These are phyloP conservation scores for Synaphobranchus kaupii DNA, from an alignment of 2,797 vertebrate genomes.

Conservation along the genomic window DNA sequence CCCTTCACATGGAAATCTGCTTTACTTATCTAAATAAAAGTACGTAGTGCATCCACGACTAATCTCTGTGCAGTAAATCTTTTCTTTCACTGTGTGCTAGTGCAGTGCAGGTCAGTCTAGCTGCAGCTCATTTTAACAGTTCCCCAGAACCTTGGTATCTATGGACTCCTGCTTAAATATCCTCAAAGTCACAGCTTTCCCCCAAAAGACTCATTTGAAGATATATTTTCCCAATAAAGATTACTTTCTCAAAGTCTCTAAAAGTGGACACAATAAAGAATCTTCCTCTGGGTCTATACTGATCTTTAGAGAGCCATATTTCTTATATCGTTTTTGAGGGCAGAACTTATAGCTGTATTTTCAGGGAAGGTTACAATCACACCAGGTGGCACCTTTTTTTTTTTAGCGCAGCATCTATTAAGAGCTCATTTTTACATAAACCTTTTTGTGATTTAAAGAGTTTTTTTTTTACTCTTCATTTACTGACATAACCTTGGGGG, in stretches of 20 bases:
- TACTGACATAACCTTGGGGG: not conserved
- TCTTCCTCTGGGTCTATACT: slow-evolving; percentile 13
- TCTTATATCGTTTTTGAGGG: slow-evolving; percentile 14
- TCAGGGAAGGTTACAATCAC: not conserved
- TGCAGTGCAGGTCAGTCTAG: not conserved
- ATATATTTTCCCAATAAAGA: slow-evolving; percentile 16
- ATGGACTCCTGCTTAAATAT: slow-evolving; percentile 2
- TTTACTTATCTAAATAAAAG: not conserved
- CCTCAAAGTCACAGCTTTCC: slow-evolving; percentile 13
- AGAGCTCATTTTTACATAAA: not conserved
- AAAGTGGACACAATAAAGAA: slow-evolving; percentile 21
- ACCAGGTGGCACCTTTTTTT: not conserved
- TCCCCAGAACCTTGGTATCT: slow-evolving; percentile 5
- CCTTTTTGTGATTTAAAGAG: not conserved
- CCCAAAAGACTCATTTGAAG: slow-evolving; percentile 15
- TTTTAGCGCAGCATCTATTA: not conserved
- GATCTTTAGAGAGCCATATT: slow-evolving; percentile 6
- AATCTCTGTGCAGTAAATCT: not conserved
- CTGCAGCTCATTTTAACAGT: slow-evolving; percentile 8
- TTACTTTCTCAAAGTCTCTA: slow-evolving; percentile 17
- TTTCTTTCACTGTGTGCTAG: not conserved
- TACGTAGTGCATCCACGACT: no score
- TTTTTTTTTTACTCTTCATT: not conserved
- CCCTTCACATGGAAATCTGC: not conserved
- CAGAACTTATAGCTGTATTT: not conserved